Evolutionary conservation across 2,888 invertebrate species (phyloP).

Genomic region (Eudasyphora cyanicolor): DNA sequence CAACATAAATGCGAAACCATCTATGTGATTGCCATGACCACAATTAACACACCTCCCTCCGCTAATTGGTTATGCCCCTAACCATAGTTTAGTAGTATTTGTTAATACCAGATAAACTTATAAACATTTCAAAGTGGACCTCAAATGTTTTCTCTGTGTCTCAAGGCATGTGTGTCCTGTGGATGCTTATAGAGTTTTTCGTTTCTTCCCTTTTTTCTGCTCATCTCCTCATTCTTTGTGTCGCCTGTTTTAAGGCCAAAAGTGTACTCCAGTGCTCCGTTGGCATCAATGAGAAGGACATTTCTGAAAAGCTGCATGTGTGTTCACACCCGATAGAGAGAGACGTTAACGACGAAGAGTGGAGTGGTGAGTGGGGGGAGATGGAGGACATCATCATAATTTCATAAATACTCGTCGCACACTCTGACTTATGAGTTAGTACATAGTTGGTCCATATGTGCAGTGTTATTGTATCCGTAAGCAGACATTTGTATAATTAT

Average conservation of each 20-base stretch:
- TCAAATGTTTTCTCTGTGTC: constrained; percentile 26
- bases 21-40: not conserved
- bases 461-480: constrained; percentile 50
- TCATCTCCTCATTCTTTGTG: constrained; percentile 11
- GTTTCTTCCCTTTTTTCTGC: not conserved
- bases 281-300: no score
- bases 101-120: constrained; percentile 54
- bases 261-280: constrained; percentile 45
- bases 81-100: constrained; percentile 14
- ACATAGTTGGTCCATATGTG: constrained; percentile 15
- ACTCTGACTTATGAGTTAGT: not conserved
- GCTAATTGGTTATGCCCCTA: constrained; percentile 5
- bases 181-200: not conserved
- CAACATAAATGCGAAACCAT: not conserved
- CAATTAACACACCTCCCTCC: not conserved
- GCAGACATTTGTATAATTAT: constrained; percentile 56
- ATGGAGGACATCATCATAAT: constrained; percentile 42
- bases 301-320: not conserved
- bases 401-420: constrained; percentile 14
- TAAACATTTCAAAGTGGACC: constrained; percentile 28
- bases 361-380: no score
- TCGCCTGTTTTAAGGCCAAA: constrained; percentile 31
- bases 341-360: no score
- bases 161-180: not conserved
- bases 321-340: no score